These are phyloP conservation scores for Apodemia mormo DNA, from an alignment of 2,888 invertebrate species.

Conservation along the genomic window DNA sequence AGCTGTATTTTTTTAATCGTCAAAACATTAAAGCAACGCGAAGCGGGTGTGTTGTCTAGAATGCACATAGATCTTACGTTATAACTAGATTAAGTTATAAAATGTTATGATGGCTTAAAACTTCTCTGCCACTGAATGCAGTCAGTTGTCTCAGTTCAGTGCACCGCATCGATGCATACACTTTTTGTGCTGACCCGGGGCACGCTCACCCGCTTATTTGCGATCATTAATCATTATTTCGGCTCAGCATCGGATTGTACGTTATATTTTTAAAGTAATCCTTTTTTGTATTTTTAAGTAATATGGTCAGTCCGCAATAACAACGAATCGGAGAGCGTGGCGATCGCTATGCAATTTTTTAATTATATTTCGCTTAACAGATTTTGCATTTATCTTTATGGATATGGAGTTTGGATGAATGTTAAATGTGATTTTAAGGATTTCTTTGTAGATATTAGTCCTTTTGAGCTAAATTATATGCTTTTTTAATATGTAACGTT, in stretches of 20 bases:
- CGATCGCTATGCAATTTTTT: conserved; percentile 51
- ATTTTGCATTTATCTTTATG: conserved; percentile 34
- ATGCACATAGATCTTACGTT: neutral
- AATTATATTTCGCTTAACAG: conserved; percentile 45
- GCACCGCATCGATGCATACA: conserved; percentile 55
- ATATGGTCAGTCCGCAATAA: conserved; percentile 44
- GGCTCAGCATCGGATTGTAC: conserved; percentile 62
- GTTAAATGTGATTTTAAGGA: neutral
- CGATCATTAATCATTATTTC: conserved; percentile 81
- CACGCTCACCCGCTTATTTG: conserved; percentile 79
- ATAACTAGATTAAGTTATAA: neutral
- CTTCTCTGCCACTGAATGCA: conserved; percentile 28
- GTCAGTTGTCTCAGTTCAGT: conserved; percentile 53
- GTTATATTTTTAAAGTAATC: conserved; percentile 71
- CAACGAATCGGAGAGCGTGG: conserved; percentile 46
- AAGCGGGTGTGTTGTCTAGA: too few species aligned
- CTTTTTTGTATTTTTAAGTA: conserved; percentile 64
- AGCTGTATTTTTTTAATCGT: too few species aligned
- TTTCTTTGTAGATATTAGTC: neutral
- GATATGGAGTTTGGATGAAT: conserved; percentile 18
- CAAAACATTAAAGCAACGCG: too few species aligned
- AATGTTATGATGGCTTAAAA: neutral
- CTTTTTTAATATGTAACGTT: too few species aligned
- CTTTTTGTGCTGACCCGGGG: conserved; percentile 62
- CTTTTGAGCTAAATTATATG: neutral